A percentile compares a stretch with the other conserved stretches of the same genome.
Conservation (phyloP, 2,797 vertebrate genomes). For the Gymnopithys bicolor region DNA sequence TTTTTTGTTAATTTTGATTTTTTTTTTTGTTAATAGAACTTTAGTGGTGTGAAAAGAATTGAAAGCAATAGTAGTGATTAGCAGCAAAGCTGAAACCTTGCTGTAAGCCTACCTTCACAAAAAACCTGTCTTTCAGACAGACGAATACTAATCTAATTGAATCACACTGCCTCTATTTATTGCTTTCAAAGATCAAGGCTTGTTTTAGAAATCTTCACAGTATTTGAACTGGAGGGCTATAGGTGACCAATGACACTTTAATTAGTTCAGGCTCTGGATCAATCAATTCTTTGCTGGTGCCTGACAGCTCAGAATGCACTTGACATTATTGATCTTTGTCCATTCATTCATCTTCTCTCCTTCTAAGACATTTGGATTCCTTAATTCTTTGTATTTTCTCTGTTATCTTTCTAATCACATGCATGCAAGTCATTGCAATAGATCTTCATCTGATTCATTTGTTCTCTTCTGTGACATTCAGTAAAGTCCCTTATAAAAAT, state of each 20-base stretch:
- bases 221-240: slow-evolving; percentile 35
- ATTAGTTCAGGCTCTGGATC: slow-evolving; percentile 65
- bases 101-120: not conserved
- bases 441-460: slow-evolving; percentile 22
- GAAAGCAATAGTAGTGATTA: not conserved
- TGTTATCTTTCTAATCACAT: slow-evolving; percentile 38
- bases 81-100: not conserved
- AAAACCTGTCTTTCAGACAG: not conserved
- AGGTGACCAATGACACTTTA: slow-evolving; percentile 61
- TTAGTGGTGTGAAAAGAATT: not conserved
- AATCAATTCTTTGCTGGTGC: slow-evolving; percentile 42
- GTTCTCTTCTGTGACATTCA: not conserved
- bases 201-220: not conserved
- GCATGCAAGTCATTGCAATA: not conserved
- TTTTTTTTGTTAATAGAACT: not conserved
- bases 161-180: slow-evolving; percentile 3
- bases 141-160: slow-evolving; percentile 18
- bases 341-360: slow-evolving; percentile 43
- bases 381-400: slow-evolving; percentile 41
- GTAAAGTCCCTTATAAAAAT: not conserved
- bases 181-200: slow-evolving; percentile 36
- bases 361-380: slow-evolving; percentile 24
- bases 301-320: slow-evolving; percentile 27
- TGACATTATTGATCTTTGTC: slow-evolving; percentile 53
- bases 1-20: not conserved